Evolutionary conservation across 2,888 invertebrate species (phyloP).

Genomic region (Cetonia aurata): DNA sequence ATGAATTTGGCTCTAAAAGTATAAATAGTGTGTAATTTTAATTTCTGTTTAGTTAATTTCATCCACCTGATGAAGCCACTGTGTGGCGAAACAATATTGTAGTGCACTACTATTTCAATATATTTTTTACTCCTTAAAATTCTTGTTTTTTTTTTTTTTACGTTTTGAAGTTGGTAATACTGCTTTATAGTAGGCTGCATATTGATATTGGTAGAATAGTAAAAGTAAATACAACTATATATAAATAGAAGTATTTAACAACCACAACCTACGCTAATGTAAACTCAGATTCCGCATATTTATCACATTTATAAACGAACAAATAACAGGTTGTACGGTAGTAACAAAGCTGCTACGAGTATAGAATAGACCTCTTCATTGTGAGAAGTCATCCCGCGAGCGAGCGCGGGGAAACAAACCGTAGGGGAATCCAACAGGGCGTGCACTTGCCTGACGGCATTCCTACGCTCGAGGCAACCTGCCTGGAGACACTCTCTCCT

Average conservation of each 20-base stretch:
- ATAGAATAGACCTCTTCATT: slow-evolving; percentile 19
- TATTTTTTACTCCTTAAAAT: too few species aligned
- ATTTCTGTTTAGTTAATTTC: too few species aligned
- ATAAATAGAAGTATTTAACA: neutral
- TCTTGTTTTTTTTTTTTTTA: too few species aligned
- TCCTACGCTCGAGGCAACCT: slow-evolving; percentile 63
- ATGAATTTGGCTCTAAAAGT: too few species aligned
- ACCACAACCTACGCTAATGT: slow-evolving; percentile 26
- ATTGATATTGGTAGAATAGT: too few species aligned
- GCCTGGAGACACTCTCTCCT: slow-evolving; percentile 59
- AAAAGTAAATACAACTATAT: too few species aligned
- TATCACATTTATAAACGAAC: slow-evolving; percentile 11
- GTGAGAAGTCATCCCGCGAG: slow-evolving; percentile 31
- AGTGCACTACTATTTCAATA: too few species aligned
- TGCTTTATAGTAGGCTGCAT: too few species aligned
- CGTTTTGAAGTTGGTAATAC: too few species aligned
- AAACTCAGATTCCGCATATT: slow-evolving; percentile 16
- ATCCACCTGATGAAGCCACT: too few species aligned
- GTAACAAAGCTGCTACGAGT: slow-evolving; percentile 16
- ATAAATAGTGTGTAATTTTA: too few species aligned
- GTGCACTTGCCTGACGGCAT: slow-evolving; percentile 68
- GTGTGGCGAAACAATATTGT: too few species aligned
- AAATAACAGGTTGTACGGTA: slow-evolving; percentile 9
- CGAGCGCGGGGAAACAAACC: slow-evolving; percentile 47
- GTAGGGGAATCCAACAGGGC: slow-evolving; percentile 57